phyloP scores from a whole-genome alignment of 2,888 invertebrate species.

The Apodemia duryi region DNA sequence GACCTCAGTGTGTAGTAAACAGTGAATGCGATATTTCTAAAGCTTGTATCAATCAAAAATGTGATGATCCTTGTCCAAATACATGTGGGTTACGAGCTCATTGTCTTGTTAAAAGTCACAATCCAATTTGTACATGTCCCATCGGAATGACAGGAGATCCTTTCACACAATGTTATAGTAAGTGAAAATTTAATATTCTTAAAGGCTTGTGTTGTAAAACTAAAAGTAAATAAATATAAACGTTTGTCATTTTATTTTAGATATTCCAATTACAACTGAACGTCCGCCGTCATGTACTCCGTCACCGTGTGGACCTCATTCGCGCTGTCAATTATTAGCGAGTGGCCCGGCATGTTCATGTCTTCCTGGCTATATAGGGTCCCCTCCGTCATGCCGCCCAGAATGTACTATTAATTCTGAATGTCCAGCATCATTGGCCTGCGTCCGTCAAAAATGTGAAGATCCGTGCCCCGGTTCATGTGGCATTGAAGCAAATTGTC shows the following conservation, averaged over 20 bases:
- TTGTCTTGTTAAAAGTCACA: conserved; percentile 90
- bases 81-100: conserved; percentile 92
- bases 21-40: conserved; percentile 90
- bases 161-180: conserved; percentile 87
- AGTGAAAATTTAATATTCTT: conserved; percentile 48
- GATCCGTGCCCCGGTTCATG: conserved; percentile 92
- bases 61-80: conserved; percentile 92
- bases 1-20: conserved; percentile 92
- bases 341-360: conserved; percentile 90
- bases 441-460: conserved; percentile 88
- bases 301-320: conserved; percentile 91
- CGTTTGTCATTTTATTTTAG: conserved; percentile 37
- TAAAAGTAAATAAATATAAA: not conserved
- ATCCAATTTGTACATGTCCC: conserved; percentile 92
- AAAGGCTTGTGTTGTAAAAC: not conserved
- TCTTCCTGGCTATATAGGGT: conserved; percentile 86
- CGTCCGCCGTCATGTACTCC: conserved; percentile 88
- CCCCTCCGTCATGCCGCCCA: conserved; percentile 88
- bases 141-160: conserved; percentile 93
- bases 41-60: conserved; percentile 91
- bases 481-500: conserved; percentile 88
- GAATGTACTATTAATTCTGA: conserved; percentile 90
- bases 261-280: conserved; percentile 74
- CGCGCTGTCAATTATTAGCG: conserved; percentile 86
- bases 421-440: conserved; percentile 87